Evolutionary conservation across 2,888 invertebrate species (phyloP).

Genomic region (Ormyrus thymus): DNA sequence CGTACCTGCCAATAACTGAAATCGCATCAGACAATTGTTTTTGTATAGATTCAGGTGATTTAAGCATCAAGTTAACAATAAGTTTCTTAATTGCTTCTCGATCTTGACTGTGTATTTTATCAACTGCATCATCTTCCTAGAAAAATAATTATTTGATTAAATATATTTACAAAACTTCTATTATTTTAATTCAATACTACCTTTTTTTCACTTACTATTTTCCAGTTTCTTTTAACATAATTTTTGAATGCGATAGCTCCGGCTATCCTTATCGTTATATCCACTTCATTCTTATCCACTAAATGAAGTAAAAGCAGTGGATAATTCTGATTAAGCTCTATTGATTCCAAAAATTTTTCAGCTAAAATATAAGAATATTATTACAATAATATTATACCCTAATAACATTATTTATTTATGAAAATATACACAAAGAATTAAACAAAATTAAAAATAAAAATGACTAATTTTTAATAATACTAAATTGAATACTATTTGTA

Average conservation of each 20-base stretch:
- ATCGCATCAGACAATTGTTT: slow-evolving; percentile 97
- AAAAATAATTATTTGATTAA: slow-evolving; percentile 23
- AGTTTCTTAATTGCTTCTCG: slow-evolving; percentile 87
- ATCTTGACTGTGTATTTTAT: slow-evolving; percentile 88
- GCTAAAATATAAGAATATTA: slow-evolving; percentile 77
- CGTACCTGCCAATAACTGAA: slow-evolving; percentile 95
- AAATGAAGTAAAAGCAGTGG: slow-evolving; percentile 89
- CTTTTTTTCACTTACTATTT: slow-evolving; percentile 79
- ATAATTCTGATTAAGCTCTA: slow-evolving; percentile 94
- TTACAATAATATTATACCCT: neutral
- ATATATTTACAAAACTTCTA: neutral
- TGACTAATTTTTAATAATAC: too few relatives aligned
- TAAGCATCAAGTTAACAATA: slow-evolving; percentile 94
- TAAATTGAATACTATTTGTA: too few relatives aligned
- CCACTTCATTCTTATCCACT: slow-evolving; percentile 88
- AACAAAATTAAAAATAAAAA: too few relatives aligned
- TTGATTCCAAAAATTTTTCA: slow-evolving; percentile 92
- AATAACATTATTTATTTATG: too few relatives aligned
- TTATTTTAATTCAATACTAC: neutral
- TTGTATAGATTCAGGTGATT: slow-evolving; percentile 92
- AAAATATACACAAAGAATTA: too few relatives aligned
- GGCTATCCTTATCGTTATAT: slow-evolving; percentile 89
- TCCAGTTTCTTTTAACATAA: slow-evolving; percentile 97
- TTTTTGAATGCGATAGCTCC: slow-evolving; percentile 98
- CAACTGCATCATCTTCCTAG: slow-evolving; percentile 74